Percentiles rank a stretch among this genome's conserved stretches.
These are phyloP conservation scores for Pristis pectinata DNA, from an alignment of 2,797 vertebrate species.

Conservation along the genomic window DNA sequence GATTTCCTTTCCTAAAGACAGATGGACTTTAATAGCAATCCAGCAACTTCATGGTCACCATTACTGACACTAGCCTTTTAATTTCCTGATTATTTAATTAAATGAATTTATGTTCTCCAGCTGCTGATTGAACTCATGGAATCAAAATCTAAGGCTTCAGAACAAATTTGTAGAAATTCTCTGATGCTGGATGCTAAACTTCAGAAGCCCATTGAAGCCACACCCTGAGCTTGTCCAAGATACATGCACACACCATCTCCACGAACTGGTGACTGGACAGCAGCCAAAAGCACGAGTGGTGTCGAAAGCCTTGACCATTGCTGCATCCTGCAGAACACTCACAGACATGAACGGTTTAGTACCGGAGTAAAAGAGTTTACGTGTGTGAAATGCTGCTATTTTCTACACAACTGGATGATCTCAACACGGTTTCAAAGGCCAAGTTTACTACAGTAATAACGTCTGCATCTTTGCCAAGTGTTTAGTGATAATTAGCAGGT, in stretches of 20 bases:
- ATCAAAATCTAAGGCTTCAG: not conserved
- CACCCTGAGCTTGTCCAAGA: not conserved
- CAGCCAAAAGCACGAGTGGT: not conserved
- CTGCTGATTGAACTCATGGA: no score
- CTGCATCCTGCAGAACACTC: not conserved
- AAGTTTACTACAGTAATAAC: conserved; percentile 15
- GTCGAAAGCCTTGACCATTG: not conserved
- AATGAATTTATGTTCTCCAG: no score
- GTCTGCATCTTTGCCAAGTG: not conserved
- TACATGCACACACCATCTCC: not conserved
- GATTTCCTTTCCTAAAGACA: no score
- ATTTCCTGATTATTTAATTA: no score
- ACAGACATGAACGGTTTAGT: not conserved
- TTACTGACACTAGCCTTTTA: no score
- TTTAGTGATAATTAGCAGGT: conserved; percentile 19
- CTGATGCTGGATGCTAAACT: not conserved
- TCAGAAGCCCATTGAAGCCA: not conserved
- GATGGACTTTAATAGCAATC: no score
- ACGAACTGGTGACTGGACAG: not conserved
- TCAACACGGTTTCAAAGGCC: not conserved
- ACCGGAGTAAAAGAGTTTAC: not conserved
- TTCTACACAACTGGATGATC: not conserved
- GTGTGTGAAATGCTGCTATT: not conserved
- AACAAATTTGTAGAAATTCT: not conserved
- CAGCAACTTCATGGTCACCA: no score